Conservation (phyloP, 2,888 invertebrate genomes). For the Sphinx pinastri region DNA sequence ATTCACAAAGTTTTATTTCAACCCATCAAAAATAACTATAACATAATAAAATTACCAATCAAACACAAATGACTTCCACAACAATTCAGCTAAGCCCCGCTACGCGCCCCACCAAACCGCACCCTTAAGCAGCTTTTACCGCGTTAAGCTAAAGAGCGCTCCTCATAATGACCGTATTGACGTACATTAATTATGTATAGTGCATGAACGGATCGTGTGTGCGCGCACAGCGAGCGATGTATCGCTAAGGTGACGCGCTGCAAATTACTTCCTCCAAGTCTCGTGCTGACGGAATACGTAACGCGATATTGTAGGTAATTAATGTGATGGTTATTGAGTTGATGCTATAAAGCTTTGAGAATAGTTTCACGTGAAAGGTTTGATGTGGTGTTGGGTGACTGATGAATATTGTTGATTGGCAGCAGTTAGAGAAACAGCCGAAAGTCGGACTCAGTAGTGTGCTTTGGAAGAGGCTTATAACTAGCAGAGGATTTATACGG, state of each 20-base stretch:
- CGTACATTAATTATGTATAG: conserved; percentile 60
- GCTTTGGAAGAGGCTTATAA: no score
- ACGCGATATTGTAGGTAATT: background rate
- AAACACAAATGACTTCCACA: no score
- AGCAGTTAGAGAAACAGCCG: no score
- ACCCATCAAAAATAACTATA: no score
- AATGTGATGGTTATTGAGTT: background rate
- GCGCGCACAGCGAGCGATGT: conserved; percentile 5
- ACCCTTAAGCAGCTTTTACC: conserved; percentile 49
- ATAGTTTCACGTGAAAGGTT: no score
- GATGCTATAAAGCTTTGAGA: no score
- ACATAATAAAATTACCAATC: no score
- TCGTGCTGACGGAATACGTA: conserved; percentile 11
- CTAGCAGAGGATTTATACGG: no score
- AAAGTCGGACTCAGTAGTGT: no score
- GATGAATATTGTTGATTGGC: no score
- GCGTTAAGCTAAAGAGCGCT: conserved; percentile 59
- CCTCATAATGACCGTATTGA: conserved; percentile 56
- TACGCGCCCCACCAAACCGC: conserved; percentile 31
- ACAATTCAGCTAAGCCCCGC: conserved; percentile 32
- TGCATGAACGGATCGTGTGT: conserved; percentile 33
- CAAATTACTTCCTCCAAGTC: conserved; percentile 24
- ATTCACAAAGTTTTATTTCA: no score
- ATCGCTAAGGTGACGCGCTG: conserved; percentile 29
- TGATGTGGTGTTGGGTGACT: no score